A percentile compares a stretch with the other conserved stretches of the same genome.
These are phyloP conservation scores for Marmota monax DNA, from an alignment of 2,113 vertebrate species.

Conservation along the genomic window DNA sequence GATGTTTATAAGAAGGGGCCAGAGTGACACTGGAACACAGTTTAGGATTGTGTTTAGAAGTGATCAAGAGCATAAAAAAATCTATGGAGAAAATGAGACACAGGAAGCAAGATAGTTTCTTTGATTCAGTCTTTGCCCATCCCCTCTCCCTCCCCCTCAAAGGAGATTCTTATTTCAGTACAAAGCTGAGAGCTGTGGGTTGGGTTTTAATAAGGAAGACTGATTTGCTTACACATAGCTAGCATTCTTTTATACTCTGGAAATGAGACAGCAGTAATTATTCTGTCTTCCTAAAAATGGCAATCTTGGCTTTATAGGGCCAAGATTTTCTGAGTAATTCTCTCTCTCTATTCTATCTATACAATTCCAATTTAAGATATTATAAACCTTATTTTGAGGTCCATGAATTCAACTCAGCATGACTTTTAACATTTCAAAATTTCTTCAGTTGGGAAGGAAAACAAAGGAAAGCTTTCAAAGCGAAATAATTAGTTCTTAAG, in stretches of 20 bases:
- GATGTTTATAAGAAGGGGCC: neutral
- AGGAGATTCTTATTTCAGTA: neutral
- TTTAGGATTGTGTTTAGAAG: neutral
- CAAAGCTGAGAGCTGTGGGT: neutral
- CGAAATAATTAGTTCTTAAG: constrained; percentile 25
- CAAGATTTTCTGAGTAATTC: constrained; percentile 55
- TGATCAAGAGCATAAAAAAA: neutral
- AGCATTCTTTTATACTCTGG: constrained; percentile 28
- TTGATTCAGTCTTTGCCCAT: neutral
- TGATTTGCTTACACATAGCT: neutral
- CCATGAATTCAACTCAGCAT: constrained; percentile 43
- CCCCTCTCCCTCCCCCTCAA: neutral
- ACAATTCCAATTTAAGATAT: constrained; percentile 23
- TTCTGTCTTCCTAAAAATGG: constrained; percentile 49
- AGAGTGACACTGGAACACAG: neutral
- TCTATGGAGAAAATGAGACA: neutral
- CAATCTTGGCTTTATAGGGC: constrained; percentile 30
- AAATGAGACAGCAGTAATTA: constrained; percentile 35
- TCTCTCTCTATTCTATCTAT: constrained; percentile 5
- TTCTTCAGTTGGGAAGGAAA: neutral
- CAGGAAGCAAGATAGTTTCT: neutral
- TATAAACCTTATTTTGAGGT: constrained; percentile 30
- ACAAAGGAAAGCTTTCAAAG: neutral
- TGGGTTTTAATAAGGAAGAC: constrained; percentile 41
- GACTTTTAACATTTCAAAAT: constrained; percentile 30